Evolutionary conservation across 1,140 invertebrate species (phyloP), one percentile per base, ranked within the genome.

Genomic region (Limonius californicus): DNA sequence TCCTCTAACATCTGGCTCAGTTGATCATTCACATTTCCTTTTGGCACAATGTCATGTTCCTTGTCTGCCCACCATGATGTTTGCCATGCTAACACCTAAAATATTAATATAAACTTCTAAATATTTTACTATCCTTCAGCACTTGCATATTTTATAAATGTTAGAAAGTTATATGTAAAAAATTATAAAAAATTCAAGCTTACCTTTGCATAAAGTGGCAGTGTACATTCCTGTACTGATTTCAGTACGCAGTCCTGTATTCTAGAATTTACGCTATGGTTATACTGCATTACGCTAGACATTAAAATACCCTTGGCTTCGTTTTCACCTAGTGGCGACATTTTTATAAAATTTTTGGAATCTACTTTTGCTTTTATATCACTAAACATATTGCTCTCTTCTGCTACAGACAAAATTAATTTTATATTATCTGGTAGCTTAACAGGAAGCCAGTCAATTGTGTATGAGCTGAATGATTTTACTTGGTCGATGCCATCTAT

Each of bases 401-500:
- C 84, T 45, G 84, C 82, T 54, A 87, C 82, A 0, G 89, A 89
- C 47, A 91, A 70, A 20, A 91, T 83, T 61, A 92, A 76, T 75
- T 89, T 89, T 20, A 89, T 83, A 70, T 87, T 85, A 50, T 82
- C 78, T 1, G 88, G 87, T 53, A 91, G 76, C 42, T 82, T 79
- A 14, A 79, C 74, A 2, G 88, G 88, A 57, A 92, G 73, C 90
- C 89, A 91, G 20, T 85, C 79, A 16, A 85, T 79, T 14, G 73
- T 75, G 67, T 78, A 73, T 12, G 78, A 77, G 59, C 72, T 75
- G 57, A 78, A 78, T 12, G 71, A 68, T 62, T 77, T 75, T 58
- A 87, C 78, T 73, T 87, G 84, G 71, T 91, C 89, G 6, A 91
- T 75, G 0, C 87, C 89, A 71, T 90, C 89, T 59, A 91, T 81